Evolutionary conservation across 1,140 invertebrate species (phyloP).

Genomic region (Drosophila triauraria): DNA sequence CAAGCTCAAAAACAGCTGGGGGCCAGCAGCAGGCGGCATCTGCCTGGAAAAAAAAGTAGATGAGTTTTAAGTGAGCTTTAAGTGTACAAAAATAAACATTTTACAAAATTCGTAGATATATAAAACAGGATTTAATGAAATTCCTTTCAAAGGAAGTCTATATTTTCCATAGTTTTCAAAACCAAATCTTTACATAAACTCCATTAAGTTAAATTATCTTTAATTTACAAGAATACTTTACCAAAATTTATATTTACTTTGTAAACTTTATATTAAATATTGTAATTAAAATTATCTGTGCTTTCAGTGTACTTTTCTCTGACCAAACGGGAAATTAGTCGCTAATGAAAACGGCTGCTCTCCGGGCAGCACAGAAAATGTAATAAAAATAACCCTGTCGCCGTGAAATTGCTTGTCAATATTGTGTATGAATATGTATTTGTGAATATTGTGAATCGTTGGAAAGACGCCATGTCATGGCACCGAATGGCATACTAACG

Average conservation of each 20-base stretch:
- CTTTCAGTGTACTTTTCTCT: slow-evolving; percentile 36
- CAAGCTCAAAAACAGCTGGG: slow-evolving; percentile 13
- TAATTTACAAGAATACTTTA: too few species aligned
- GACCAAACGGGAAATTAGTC: slow-evolving; percentile 36
- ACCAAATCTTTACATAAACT: too few species aligned
- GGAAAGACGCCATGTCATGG: slow-evolving; percentile 25
- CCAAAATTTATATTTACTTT: not conserved
- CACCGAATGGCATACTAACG: slow-evolving; percentile 25
- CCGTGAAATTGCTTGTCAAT: slow-evolving; percentile 39
- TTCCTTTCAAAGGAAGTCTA: not conserved
- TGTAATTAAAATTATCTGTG: not conserved
- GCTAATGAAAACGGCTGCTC: slow-evolving; percentile 34
- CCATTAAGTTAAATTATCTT: too few species aligned
- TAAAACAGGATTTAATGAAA: not conserved
- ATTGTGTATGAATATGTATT: slow-evolving; percentile 22
- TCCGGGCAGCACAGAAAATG: slow-evolving; percentile 15
- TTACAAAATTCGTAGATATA: not conserved
- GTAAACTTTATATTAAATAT: not conserved
- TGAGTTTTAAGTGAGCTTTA: too few species aligned
- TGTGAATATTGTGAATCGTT: slow-evolving; percentile 6
- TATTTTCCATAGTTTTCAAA: too few species aligned
- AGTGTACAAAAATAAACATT: too few species aligned
- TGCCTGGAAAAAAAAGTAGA: not conserved
- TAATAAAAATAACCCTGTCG: slow-evolving; percentile 20
- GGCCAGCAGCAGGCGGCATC: not conserved